Evolutionary conservation across 30 jellyfish, hydroid and myxozoan genomes (phyloP).

Genomic region (Catostylus mosaicus): DNA sequence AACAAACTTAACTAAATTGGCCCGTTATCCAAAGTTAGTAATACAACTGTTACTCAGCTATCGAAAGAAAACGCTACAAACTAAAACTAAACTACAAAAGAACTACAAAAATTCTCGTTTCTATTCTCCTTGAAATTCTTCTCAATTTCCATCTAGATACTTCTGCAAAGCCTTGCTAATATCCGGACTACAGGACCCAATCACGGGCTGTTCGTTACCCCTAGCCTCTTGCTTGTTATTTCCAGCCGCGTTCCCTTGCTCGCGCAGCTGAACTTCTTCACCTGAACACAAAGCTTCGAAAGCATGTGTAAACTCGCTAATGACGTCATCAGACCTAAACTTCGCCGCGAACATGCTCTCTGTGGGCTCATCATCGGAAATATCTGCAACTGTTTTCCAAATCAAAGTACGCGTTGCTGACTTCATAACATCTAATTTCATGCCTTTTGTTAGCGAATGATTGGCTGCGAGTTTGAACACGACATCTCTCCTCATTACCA

Average conservation of each 20-base stretch:
- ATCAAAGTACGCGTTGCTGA: constrained; percentile 60
- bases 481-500: constrained; percentile 89
- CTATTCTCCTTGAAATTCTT: no score
- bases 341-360: constrained; percentile 84
- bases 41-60: no score
- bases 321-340: constrained; percentile 50
- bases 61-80: no score
- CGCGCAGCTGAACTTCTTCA: background rate
- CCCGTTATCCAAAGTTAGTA: no score
- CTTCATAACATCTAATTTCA: constrained; percentile 62
- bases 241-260: background rate
- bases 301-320: constrained; percentile 30
- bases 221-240: constrained; percentile 1
- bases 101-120: no score
- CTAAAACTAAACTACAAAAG: no score
- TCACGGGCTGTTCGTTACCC: background rate
- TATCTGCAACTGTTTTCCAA: constrained; percentile 87
- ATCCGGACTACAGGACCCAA: constrained; percentile 43
- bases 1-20: no score
- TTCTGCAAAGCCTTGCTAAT: constrained; percentile 28
- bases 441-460: constrained; percentile 64
- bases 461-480: constrained; percentile 86
- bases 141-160: background rate
- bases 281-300: constrained; percentile 46
- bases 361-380: constrained; percentile 73